Conservation (phyloP, 2,113 vertebrate species). For the Pampusana beccarii region DNA sequence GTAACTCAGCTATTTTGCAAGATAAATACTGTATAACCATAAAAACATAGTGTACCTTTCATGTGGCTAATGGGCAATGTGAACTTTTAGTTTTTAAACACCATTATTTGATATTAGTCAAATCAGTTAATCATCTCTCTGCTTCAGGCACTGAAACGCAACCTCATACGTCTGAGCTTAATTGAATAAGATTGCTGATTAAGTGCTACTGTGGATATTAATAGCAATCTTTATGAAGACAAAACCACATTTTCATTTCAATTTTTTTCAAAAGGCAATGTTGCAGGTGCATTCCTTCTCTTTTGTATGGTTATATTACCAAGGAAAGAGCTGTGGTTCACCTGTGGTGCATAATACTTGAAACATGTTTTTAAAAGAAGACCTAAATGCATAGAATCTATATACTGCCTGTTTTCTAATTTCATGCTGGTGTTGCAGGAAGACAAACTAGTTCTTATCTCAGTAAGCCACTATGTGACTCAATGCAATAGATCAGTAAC, state of each 20-base stretch:
- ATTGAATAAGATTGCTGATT: not conserved
- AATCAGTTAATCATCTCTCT: not conserved
- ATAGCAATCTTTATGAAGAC: not conserved
- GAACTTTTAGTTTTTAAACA: not conserved
- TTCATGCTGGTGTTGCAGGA: not conserved
- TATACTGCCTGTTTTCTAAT: not conserved
- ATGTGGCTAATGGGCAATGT: conserved; percentile 19
- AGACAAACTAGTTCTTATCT: not conserved
- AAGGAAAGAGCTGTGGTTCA: not conserved
- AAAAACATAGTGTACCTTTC: not conserved
- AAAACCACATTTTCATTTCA: not conserved
- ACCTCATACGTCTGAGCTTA: not conserved
- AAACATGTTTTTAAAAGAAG: not conserved
- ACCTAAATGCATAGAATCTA: not conserved
- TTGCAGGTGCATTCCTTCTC: not conserved
- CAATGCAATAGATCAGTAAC: not conserved
- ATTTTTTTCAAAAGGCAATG: not conserved
- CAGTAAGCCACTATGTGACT: not conserved
- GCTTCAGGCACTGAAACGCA: not conserved
- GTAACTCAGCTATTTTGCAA: not conserved
- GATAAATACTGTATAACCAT: not conserved
- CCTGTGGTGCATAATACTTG: conserved; percentile 17
- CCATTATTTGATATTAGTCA: not conserved
- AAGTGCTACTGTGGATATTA: not conserved
- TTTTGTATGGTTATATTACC: not conserved